Base-by-base conservation (phyloP, 2,113 vertebrate genomes). In the Cynocephalus volans region DNA sequence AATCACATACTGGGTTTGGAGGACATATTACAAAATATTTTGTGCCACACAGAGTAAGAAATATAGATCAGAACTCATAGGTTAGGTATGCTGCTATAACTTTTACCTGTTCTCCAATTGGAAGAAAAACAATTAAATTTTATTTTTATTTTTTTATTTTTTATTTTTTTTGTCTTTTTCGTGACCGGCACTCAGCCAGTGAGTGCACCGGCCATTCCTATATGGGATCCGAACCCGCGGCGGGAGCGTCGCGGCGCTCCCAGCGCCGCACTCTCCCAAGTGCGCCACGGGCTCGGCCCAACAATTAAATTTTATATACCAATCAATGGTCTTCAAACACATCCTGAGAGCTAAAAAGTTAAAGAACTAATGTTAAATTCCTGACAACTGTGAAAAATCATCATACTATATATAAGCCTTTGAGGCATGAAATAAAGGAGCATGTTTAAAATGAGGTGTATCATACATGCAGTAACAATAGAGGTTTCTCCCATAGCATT, bases 51-150 rank as follows among this genome's bases (percentile, higher is more conserved):
- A 77, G 69, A 97, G 79, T 98, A 86, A 96, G 88, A 97, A 98
- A 98, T 93, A 82, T 93, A 98, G 96, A 81, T 93, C 86, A 98
- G 82, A 90, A 95, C 79, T 84, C 92, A 97, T 60, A 97, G 93
- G 90, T 90, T 97, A 95, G 2, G 91, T 92, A 89, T 54, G 82
- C 81, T 96, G 45, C 88, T 95, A 12, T 97, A 94, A 90, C 58
- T 95, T 95, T 88, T 94, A 80, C 72, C 9, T 97, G 84, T 64
- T 96, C 93, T 96, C 88, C 60, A 52, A 64, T 18, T 92, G 45
- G 88, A 96, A 98, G 96, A 94, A 95, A 98, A 96, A 45, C 83
- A 64, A 93, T 95, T 97, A 97, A 24, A 97, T 96, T 97, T 97
- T 94, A 70, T 48, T n/a, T n/a, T n/a, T n/a, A n/a, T n/a, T n/a